These are phyloP conservation scores for Zalophus californianus DNA, from an alignment of 2,797 vertebrate genomes.

Conservation along the genomic window DNA sequence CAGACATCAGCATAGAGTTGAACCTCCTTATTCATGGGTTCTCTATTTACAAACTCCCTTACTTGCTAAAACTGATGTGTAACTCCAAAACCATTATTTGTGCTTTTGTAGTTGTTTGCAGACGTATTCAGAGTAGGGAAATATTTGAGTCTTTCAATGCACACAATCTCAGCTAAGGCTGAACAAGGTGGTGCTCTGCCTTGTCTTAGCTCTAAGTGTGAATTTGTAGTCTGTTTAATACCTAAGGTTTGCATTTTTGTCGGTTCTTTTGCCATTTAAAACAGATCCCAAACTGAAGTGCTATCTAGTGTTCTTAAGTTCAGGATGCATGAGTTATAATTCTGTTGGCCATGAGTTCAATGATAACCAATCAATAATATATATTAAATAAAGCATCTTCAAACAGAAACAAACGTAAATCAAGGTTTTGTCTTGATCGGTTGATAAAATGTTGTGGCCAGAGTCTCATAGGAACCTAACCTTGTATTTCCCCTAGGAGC, in stretches of 20 bases:
- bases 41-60: neutral
- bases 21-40: neutral
- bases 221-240: neutral
- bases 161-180: neutral
- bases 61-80: neutral
- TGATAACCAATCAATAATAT: neutral
- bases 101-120: neutral
- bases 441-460: neutral
- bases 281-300: neutral
- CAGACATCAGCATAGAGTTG: neutral
- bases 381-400: neutral
- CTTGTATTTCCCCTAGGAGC: neutral
- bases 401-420: neutral
- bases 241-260: neutral
- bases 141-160: too few relatives aligned
- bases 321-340: neutral
- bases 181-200: too few relatives aligned
- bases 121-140: accelerated
- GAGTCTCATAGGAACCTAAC: neutral
- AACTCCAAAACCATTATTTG: neutral
- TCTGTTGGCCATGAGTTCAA: neutral
- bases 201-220: neutral
- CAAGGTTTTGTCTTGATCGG: neutral
- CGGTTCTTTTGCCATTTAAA: neutral
- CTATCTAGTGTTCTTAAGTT: neutral